These are phyloP conservation scores for Takifugu bimaculatus DNA, from an alignment of 2,113 vertebrate genomes.

Conservation along the genomic window DNA sequence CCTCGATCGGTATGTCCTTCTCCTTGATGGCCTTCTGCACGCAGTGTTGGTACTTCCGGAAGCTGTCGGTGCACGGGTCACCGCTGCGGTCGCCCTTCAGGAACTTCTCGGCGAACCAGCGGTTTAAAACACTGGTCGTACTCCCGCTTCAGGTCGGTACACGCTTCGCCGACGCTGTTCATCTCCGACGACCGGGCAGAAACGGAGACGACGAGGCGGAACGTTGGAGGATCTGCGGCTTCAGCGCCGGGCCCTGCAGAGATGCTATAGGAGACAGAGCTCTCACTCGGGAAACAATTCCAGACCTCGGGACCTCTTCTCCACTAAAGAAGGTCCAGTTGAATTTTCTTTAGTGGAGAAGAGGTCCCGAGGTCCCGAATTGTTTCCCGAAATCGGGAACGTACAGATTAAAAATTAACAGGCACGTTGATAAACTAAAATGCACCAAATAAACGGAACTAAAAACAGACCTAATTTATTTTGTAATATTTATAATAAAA, in stretches of 20 bases:
- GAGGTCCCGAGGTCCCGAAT: no score
- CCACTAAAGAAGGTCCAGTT: no score
- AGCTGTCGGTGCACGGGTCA: constrained; percentile 90
- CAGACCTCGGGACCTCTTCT: no score
- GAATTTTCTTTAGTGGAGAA: no score
- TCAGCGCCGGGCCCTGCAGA: background rate
- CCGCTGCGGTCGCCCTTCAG: constrained; percentile 87
- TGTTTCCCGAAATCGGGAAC: no score
- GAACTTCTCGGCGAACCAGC: constrained; percentile 98
- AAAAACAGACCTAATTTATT: background rate
- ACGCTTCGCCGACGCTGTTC: constrained; percentile 97
- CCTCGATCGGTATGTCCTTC: constrained; percentile 95
- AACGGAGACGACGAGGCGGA: background rate
- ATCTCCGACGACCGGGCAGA: constrained; percentile 55
- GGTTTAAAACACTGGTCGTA: constrained; percentile 98
- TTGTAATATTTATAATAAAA: no score
- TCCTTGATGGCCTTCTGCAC: constrained; percentile 96
- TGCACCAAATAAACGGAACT: no score
- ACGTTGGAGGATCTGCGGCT: background rate
- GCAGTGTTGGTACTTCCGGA: constrained; percentile 89
- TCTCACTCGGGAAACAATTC: no score
- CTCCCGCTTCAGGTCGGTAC: constrained; percentile 94
- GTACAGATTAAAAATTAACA: no score
- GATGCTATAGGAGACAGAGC: background rate
- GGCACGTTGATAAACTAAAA: no score